phyloP scores from a whole-genome alignment of 2,888 invertebrate genomes.

The Miltochrista miniata region DNA sequence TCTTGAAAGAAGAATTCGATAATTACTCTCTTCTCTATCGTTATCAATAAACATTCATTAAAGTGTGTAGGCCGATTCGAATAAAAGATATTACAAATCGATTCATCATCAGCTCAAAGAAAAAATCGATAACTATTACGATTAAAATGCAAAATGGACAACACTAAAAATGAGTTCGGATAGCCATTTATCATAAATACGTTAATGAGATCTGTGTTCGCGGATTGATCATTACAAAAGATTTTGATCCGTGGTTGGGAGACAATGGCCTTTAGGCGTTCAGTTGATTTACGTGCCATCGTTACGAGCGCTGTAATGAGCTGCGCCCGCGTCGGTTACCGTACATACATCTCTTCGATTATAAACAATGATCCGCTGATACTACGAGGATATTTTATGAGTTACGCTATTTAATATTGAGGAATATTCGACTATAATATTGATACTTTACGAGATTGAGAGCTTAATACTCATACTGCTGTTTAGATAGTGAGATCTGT shows the following conservation, averaged over 20 bases:
- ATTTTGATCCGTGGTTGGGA: slow-evolving; percentile 52
- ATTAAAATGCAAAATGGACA: slow-evolving; percentile 35
- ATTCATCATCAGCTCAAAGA: slow-evolving; percentile 9
- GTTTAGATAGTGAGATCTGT: too few relatives aligned
- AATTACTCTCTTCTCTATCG: slow-evolving; percentile 11
- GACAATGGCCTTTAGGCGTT: slow-evolving; percentile 75
- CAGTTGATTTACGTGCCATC: slow-evolving; percentile 75
- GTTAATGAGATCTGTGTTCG: slow-evolving; percentile 44
- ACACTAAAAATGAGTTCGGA: slow-evolving; percentile 37
- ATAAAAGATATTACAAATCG: slow-evolving; percentile 8
- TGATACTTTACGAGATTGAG: too few relatives aligned
- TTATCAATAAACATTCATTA: slow-evolving; percentile 11
- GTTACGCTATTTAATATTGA: background rate
- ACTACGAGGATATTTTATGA: background rate
- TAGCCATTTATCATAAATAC: slow-evolving; percentile 41
- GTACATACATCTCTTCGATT: slow-evolving; percentile 54
- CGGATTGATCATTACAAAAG: slow-evolving; percentile 66
- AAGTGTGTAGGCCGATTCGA: slow-evolving; percentile 4
- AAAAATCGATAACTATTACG: slow-evolving; percentile 32
- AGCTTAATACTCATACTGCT: too few relatives aligned
- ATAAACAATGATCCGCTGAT: slow-evolving; percentile 39
- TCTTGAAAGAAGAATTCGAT: slow-evolving; percentile 6
- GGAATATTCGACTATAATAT: too few relatives aligned
- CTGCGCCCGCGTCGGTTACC: slow-evolving; percentile 65
- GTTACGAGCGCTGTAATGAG: slow-evolving; percentile 76